Percentiles rank a stretch among this genome's conserved stretches.
phyloP scores from a whole-genome alignment of 2,113 vertebrate genomes.

The Uria aalge region DNA sequence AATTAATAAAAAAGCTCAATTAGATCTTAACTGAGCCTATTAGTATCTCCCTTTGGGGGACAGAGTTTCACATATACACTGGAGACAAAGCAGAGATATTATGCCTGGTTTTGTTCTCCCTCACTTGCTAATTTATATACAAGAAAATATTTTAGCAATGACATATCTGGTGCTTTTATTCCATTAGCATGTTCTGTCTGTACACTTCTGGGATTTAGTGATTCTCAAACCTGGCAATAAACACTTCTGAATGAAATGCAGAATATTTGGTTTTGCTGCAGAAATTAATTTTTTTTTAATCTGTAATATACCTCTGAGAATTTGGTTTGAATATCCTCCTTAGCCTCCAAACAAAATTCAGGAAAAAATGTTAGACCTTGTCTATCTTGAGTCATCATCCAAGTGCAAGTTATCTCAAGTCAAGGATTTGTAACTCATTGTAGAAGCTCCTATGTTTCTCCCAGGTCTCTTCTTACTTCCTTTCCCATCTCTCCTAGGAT shows the following conservation, averaged over 20 bases:
- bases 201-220: background rate
- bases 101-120: background rate
- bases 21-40: background rate
- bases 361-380: background rate
- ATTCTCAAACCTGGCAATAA: background rate
- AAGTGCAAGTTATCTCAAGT: background rate
- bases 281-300: background rate
- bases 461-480: background rate
- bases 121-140: background rate
- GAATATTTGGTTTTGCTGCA: background rate
- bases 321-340: background rate
- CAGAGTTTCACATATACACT: background rate
- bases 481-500: background rate
- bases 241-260: background rate
- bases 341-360: background rate
- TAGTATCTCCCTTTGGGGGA: background rate
- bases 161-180: background rate
- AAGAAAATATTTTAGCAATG: background rate
- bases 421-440: background rate
- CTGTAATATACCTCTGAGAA: fast-evolving
- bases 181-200: background rate
- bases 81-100: background rate
- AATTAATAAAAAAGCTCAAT: background rate
- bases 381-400: background rate
- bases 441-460: fast-evolving